phyloP scores from a whole-genome alignment of 2,888 invertebrate genomes.

The Steinernema hermaphroditum region DNA sequence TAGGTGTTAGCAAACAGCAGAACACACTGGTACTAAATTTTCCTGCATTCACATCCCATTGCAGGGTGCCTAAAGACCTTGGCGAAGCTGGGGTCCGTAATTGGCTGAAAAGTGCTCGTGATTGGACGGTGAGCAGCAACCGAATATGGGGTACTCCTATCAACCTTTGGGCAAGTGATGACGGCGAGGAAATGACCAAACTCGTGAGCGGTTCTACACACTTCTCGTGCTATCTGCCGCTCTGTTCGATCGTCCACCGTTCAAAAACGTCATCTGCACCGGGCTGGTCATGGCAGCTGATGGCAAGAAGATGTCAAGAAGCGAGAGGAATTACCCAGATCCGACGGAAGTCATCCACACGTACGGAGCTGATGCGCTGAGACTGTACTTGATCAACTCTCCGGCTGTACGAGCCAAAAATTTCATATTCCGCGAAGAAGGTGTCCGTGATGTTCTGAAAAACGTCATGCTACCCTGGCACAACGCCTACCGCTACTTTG shows the following conservation, averaged over 20 bases:
- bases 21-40: conserved; percentile 80
- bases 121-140: conserved; percentile 96
- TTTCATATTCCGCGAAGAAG: conserved; percentile 85
- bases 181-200: conserved; percentile 73
- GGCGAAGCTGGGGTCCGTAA: conserved; percentile 97
- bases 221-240: conserved; percentile 93
- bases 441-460: conserved; percentile 91
- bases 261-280: conserved; percentile 94
- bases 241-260: conserved; percentile 91
- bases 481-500: conserved; percentile 78
- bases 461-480: conserved; percentile 96
- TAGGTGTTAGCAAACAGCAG: conserved; percentile 79
- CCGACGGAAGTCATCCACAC: conserved; percentile 83
- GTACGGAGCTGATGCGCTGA: conserved; percentile 93
- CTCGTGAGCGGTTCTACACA: conserved; percentile 79
- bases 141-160: conserved; percentile 99
- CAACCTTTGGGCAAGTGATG: conserved; percentile 91
- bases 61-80: conserved; percentile 88
- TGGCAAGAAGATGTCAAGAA: conserved; percentile 99
- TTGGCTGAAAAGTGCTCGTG: conserved; percentile 93
- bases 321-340: conserved; percentile 98
- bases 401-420: conserved; percentile 97
- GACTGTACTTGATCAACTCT: conserved; percentile 93
- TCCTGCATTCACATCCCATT: not conserved
- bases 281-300: conserved; percentile 89